Conservation (phyloP, 2,113 vertebrate genomes). For the Alethe diademata region DNA sequence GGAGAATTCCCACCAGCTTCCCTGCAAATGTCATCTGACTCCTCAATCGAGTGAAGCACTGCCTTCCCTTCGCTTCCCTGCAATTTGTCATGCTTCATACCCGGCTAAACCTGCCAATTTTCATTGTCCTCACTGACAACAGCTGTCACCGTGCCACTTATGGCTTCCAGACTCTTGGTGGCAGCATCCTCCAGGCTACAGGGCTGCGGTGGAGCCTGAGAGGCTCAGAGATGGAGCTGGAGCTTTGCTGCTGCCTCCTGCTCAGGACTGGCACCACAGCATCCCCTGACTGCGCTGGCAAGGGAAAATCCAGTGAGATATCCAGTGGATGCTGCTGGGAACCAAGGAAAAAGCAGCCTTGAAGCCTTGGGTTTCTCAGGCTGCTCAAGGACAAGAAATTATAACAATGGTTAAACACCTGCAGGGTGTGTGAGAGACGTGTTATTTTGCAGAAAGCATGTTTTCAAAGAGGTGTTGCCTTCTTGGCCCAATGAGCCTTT, state of each 20-base stretch:
- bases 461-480: too few species aligned
- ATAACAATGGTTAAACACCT: too few species aligned
- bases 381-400: too few species aligned
- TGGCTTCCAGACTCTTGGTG: slow-evolving; percentile 46
- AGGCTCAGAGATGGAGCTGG: neutral
- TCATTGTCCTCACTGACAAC: slow-evolving; percentile 46
- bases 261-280: neutral
- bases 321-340: too few species aligned
- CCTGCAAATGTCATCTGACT: slow-evolving; percentile 57
- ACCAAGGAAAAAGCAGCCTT: too few species aligned
- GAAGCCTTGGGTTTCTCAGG: too few species aligned
- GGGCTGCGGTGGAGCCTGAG: neutral
- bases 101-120: slow-evolving; percentile 60
- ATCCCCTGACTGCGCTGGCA: neutral
- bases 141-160: slow-evolving; percentile 28
- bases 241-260: neutral
- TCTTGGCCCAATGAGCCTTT: too few species aligned
- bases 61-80: slow-evolving; percentile 45
- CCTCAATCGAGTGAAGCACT: neutral
- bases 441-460: too few species aligned
- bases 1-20: slow-evolving; percentile 60
- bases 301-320: neutral
- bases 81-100: slow-evolving; percentile 66
- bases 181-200: slow-evolving; percentile 61
- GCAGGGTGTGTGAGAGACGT: too few species aligned